A percentile compares a stretch with the other conserved stretches of the same genome.
These are phyloP conservation scores for Bombus terrestris DNA, from an alignment of 1,140 invertebrate genomes.

Conservation along the genomic window DNA sequence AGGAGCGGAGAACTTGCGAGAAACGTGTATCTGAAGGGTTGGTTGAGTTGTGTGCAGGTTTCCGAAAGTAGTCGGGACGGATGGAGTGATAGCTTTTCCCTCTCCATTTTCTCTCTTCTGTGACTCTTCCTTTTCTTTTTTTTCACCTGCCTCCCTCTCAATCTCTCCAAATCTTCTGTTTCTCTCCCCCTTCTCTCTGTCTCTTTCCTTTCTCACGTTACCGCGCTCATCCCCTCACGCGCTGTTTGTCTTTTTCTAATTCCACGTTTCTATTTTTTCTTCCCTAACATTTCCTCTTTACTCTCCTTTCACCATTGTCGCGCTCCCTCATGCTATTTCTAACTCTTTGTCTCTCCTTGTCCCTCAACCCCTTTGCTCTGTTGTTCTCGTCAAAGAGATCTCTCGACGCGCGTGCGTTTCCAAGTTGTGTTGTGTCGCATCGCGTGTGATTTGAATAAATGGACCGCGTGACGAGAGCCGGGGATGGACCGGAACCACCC, in stretches of 20 bases:
- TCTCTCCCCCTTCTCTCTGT: too few relatives aligned
- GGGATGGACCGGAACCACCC: constrained; percentile 13
- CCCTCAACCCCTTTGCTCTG: not conserved
- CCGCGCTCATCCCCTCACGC: not conserved
- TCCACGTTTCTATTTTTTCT: constrained; percentile 25
- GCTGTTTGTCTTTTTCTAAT: constrained; percentile 10
- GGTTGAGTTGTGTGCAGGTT: constrained; percentile 45
- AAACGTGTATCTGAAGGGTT: constrained; percentile 64
- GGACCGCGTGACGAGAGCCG: constrained; percentile 21
- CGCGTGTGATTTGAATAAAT: constrained; percentile 71
- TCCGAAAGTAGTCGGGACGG: constrained; percentile 50
- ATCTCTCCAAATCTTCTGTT: not conserved
- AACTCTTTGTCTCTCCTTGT: not conserved
- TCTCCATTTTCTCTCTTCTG: not conserved
- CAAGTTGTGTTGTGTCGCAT: constrained; percentile 12
- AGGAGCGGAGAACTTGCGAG: constrained; percentile 55
- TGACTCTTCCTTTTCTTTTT: not conserved
- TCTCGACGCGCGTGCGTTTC: constrained; percentile 39
- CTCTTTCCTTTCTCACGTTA: too few relatives aligned
- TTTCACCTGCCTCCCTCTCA: not conserved
- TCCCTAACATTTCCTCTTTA: not conserved
- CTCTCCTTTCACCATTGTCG: not conserved
- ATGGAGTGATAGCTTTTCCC: constrained; percentile 54
- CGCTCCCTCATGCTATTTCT: not conserved
- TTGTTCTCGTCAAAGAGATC: constrained; percentile 19